Conservation (phyloP, 2,797 vertebrate species). For the Falco biarmicus region DNA sequence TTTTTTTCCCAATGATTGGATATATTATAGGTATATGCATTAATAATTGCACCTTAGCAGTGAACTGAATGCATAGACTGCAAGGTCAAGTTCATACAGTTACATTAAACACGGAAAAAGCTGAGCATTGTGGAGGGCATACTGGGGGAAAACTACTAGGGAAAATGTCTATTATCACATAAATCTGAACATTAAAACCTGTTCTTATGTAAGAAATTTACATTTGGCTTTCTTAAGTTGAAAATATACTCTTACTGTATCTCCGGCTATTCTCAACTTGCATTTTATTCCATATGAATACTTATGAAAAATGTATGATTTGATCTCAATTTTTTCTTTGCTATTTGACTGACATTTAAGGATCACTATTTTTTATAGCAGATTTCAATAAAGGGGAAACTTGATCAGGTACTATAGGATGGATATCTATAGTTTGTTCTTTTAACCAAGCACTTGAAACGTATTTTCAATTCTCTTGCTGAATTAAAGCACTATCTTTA, state of each 20-base stretch:
- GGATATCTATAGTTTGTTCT: neutral
- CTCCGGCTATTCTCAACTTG: neutral
- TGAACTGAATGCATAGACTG: neutral
- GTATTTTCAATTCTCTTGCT: neutral
- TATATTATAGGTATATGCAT: neutral
- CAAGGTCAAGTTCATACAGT: neutral
- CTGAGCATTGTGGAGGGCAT: neutral
- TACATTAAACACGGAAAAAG: neutral
- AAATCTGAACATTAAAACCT: neutral
- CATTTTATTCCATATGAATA: neutral
- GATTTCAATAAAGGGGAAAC: neutral
- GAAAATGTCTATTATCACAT: neutral
- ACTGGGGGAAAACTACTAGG: neutral
- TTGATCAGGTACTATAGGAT: neutral
- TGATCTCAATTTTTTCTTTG: neutral
- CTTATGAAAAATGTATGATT: neutral
- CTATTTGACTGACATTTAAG: neutral
- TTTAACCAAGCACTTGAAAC: neutral
- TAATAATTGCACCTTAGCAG: neutral
- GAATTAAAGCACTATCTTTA: neutral
- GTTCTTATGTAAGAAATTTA: neutral
- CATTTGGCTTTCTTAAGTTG: neutral
- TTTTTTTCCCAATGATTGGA: neutral
- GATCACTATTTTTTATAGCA: neutral
- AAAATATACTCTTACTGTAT: neutral